Conservation (phyloP, 2,888 invertebrate species). For the Conus canariensis region DNA sequence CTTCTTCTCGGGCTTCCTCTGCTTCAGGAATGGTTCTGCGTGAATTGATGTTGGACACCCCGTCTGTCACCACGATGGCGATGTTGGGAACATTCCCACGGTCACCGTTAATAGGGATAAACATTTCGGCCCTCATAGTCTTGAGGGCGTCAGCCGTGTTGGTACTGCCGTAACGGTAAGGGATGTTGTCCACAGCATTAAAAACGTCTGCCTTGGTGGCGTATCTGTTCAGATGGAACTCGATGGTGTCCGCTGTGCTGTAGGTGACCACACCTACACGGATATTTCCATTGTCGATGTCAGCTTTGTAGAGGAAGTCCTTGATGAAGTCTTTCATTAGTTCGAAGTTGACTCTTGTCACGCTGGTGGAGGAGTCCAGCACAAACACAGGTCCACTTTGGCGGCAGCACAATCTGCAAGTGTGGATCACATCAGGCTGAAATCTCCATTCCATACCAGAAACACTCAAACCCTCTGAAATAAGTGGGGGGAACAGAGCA, state of each 20-base stretch:
- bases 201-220: constrained; percentile 55
- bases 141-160: constrained; percentile 65
- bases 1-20: constrained; percentile 52
- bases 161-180: constrained; percentile 62
- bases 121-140: constrained; percentile 58
- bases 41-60: constrained; percentile 73
- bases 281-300: constrained; percentile 55
- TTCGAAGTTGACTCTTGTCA: constrained; percentile 64
- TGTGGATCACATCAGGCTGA: neutral
- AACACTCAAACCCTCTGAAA: too few species aligned
- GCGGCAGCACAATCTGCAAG: constrained; percentile 50
- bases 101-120: constrained; percentile 60
- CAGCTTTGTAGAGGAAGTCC: constrained; percentile 58
- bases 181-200: constrained; percentile 64
- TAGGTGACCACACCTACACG: constrained; percentile 61
- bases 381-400: constrained; percentile 66
- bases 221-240: constrained; percentile 67
- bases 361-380: constrained; percentile 68
- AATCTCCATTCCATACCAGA: neutral
- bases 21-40: constrained; percentile 69
- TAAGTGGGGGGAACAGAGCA: too few species aligned
- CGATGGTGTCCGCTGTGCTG: constrained; percentile 60
- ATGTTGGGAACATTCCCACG: constrained; percentile 67
- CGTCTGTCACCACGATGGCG: constrained; percentile 70
- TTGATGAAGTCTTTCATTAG: constrained; percentile 62